Evolutionary conservation across 2,888 invertebrate species (phyloP), one percentile per base, ranked within the genome.

Genomic region (Liopterus haemorrhoidalis): DNA sequence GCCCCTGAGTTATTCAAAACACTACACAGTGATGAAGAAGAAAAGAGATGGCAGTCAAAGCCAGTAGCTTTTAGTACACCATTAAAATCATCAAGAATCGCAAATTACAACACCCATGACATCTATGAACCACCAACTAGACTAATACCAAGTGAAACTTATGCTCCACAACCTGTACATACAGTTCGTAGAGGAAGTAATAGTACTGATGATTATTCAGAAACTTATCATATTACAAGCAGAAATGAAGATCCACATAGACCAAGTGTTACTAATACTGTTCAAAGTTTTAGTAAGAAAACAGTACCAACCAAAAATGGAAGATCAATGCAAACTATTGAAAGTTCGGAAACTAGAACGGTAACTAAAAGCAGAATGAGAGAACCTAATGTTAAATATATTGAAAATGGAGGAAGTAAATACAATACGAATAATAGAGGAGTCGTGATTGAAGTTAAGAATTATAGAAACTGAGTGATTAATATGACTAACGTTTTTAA

Each of bases 1-100:
- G 81, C 83, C 1, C 84, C 85, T 3, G 84, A 85, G 59, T 67
- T 83, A 20, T 84, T 79, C 64, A 79, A 79, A 58, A 82, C 80
- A 8, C 65, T 84, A 11, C 81, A 83, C 59, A 81, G 80, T 33
- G 58, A 58, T 40, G 75, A 78, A 46, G 80, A 79, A 33, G 70
- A 72, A 8, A 37, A 52, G 20, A 12, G 12, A 15, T 51, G 48
- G 42, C 48, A 40, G 8, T n/a, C 35, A 11, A n/a, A n/a, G n/a
- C 41, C 43, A 12, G n/a, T 20, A 28, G 33, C 46, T 21, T 44
- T 38, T 16, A 47, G 43, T 12, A 61, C 64, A 3, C 63, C 65
- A 4, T 50, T 63, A 33, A 67, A 64, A 43, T 64, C 58, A 43
- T 70, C 49, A 24, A 56, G 53, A 22, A 40, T 48, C 20, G 41